Conservation (phyloP, 1,140 invertebrate genomes). For the Penaeus chinensis region DNA sequence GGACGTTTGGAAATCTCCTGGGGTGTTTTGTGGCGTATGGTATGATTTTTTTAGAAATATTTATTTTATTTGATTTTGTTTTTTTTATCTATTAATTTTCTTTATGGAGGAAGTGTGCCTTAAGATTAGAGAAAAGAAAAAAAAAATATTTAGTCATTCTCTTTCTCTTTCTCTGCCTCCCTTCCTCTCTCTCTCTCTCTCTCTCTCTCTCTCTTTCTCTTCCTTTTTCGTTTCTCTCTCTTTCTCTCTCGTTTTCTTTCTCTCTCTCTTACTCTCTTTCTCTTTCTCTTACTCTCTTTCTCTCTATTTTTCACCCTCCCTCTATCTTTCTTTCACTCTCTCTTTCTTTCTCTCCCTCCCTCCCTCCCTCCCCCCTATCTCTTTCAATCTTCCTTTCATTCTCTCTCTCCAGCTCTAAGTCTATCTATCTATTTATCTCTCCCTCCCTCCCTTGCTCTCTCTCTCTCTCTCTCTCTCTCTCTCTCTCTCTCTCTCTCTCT, state of each 20-base stretch:
- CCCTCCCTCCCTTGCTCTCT: no score
- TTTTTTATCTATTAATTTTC: not conserved
- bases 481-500: no score
- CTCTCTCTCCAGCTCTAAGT: no score
- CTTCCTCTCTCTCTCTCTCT: not conserved
- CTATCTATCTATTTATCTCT: no score
- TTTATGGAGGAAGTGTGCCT: not conserved
- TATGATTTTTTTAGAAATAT: no score
- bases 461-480: no score
- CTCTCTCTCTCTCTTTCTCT: not conserved
- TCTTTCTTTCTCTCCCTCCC: conserved; percentile 11
- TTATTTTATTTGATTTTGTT: not conserved
- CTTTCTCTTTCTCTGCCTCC: no score
- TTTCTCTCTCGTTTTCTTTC: conserved; percentile 27
- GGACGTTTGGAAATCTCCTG: no score
- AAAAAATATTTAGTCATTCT: no score
- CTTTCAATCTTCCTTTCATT: not conserved
- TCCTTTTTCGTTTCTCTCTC: not conserved
- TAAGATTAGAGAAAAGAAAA: no score
- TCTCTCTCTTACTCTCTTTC: conserved; percentile 30
- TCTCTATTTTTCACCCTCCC: not conserved
- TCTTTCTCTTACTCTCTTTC: not conserved
- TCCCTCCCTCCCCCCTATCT: not conserved
- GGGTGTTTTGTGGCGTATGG: no score
- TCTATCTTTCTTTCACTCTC: not conserved